Conservation (phyloP, 2,113 vertebrate species). For the Steatornis caripensis region DNA sequence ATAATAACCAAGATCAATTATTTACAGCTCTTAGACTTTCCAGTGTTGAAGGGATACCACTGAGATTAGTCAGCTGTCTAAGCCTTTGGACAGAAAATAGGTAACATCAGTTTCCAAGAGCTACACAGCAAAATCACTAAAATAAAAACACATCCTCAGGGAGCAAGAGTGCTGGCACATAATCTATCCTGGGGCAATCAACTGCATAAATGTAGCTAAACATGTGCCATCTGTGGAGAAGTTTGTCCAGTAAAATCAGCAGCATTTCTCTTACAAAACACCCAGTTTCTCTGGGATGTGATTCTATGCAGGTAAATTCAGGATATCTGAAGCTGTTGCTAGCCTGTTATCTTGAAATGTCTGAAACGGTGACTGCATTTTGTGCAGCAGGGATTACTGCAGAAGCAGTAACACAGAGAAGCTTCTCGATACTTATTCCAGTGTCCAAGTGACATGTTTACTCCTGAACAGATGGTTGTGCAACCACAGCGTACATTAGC, state of each 20-base stretch:
- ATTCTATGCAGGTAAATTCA: slow-evolving; percentile 8
- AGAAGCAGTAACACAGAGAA: neutral
- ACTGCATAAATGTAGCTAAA: slow-evolving; percentile 37
- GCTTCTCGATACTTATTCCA: neutral
- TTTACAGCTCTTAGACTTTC: neutral
- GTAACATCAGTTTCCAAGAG: neutral
- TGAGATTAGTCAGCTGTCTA: neutral
- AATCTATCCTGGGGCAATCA: slow-evolving; percentile 22
- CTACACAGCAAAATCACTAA: neutral
- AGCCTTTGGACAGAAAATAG: neutral
- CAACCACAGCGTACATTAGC: neutral
- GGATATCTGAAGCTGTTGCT: neutral
- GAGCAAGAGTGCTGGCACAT: neutral
- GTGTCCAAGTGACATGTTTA: slow-evolving; percentile 8
- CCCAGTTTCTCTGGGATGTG: neutral
- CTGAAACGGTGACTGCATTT: neutral
- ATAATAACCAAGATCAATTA: neutral
- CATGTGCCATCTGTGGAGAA: slow-evolving; percentile 29
- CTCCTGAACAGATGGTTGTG: slow-evolving; percentile 34
- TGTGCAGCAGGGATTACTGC: neutral
- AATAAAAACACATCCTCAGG: neutral
- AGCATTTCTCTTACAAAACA: neutral
- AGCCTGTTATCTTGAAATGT: neutral
- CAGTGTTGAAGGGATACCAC: neutral
- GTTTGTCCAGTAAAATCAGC: neutral